These are phyloP conservation scores for Armadillidium nasatum DNA, from an alignment of 1,140 invertebrate species.

Conservation along the genomic window DNA sequence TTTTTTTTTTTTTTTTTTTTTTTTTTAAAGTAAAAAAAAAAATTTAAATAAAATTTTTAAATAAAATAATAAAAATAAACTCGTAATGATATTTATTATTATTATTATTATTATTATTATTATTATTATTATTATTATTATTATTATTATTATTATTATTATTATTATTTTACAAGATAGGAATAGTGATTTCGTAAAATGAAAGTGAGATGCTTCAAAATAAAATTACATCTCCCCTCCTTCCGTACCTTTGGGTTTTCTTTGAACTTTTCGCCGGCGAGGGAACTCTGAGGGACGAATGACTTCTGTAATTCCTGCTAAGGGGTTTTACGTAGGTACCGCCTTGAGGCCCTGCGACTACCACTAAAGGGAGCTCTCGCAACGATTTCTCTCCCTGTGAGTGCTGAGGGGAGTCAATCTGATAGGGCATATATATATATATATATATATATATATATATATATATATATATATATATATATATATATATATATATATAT, in stretches of 20 bases:
- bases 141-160: too few relatives aligned
- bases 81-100: too few relatives aligned
- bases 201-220: too few relatives aligned
- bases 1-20: too few relatives aligned
- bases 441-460: constrained; percentile 8
- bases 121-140: too few relatives aligned
- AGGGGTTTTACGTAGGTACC: not conserved
- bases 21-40: too few relatives aligned
- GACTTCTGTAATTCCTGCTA: not conserved
- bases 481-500: constrained; percentile 5
- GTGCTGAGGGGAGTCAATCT: not conserved
- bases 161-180: too few relatives aligned
- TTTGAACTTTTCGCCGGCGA: not conserved
- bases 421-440: not conserved
- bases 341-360: not conserved
- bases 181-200: too few relatives aligned
- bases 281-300: not conserved
- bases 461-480: constrained; percentile 14
- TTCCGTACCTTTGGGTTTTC: not conserved
- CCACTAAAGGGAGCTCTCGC: not conserved
- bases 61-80: too few relatives aligned
- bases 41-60: too few relatives aligned
- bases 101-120: too few relatives aligned
- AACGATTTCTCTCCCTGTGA: not conserved
- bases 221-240: too few relatives aligned